Evolutionary conservation across 2,113 vertebrate genomes (phyloP).

Genomic region (Pogona vitticeps): DNA sequence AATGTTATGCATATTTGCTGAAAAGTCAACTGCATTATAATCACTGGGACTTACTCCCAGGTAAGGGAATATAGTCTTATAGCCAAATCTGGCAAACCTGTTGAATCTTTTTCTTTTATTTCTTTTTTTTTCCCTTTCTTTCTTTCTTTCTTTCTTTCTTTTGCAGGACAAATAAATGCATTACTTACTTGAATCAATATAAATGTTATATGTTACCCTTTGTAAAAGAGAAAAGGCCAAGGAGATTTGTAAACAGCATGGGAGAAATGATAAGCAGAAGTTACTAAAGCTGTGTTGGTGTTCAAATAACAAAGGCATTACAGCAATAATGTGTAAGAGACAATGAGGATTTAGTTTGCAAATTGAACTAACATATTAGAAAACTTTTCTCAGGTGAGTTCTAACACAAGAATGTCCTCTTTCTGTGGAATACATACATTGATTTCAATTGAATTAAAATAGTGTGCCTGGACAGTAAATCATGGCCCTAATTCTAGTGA

Average conservation of each 20-base stretch:
- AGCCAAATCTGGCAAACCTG: background rate
- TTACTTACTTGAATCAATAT: background rate
- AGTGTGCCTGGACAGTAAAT: no score
- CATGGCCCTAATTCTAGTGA: no score
- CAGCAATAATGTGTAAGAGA: no score
- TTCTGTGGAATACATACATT: no score
- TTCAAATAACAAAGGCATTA: background rate
- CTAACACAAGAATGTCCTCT: no score
- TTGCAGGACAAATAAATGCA: background rate
- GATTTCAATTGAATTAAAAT: no score
- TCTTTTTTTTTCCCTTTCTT: background rate
- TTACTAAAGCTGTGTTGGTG: background rate
- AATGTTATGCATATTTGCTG: background rate
- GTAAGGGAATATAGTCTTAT: background rate
- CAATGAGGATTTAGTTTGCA: no score
- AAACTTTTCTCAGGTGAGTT: no score
- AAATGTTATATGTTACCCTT: background rate
- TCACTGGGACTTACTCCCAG: background rate
- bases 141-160: no score
- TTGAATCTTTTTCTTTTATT: background rate
- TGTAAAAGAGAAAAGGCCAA: background rate
- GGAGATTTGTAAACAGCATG: background rate
- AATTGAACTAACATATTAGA: no score
- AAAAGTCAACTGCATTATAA: background rate
- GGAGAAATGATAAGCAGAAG: background rate